Evolutionary conservation across 2,113 vertebrate genomes (phyloP), one percentile per base, ranked within the genome.

Genomic region (Lathamus discolor): DNA sequence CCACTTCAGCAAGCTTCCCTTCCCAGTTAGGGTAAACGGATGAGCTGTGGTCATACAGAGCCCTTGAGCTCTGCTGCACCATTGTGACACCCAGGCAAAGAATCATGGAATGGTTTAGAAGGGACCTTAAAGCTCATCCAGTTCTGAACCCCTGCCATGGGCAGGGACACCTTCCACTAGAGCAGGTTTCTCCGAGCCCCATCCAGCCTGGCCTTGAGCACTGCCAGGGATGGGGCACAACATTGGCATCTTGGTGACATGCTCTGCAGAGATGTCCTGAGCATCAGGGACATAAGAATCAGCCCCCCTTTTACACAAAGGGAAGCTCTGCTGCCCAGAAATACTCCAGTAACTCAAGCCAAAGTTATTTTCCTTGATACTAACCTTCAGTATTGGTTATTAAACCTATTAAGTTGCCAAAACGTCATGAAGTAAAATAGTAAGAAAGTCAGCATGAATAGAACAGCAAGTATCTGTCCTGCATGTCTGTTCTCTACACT

Each of bases 161-260:
- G 13, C 57, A 59, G 57, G 57, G 57, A 35, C 57, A 15, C 33
- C 57, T 59, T 35, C 33, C 20, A 10, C 33, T 59, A 14, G 9
- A 35, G 13, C 57, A 59, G 33, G 0, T 59, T 35, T 33, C 57
- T 59, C 57, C 33, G 24, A 10, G 22, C 57, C 22, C 57, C 44
- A 18, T 59, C 33, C 9, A 59, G 3, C 57, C 13, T 59, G 57
- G 57, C 57, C 57, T 24, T 59, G 33, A 59, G 24, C 57, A 35
- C 57, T 59, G 14, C 57, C 33, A 59, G 6, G 33, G 57, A 35
- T 2, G 22, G 9, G 33, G 9, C 57, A 35, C 57, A 59, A 16
- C 57, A 10, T 2, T 23, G 20, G 55, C 55, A 11, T 1, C 7
- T 0, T n/a, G 62, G 9, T 31, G 73, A 81, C 6, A 3, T 2